These are phyloP conservation scores for Tamias sibiricus DNA, from an alignment of 2,113 vertebrate genomes.

Conservation along the genomic window DNA sequence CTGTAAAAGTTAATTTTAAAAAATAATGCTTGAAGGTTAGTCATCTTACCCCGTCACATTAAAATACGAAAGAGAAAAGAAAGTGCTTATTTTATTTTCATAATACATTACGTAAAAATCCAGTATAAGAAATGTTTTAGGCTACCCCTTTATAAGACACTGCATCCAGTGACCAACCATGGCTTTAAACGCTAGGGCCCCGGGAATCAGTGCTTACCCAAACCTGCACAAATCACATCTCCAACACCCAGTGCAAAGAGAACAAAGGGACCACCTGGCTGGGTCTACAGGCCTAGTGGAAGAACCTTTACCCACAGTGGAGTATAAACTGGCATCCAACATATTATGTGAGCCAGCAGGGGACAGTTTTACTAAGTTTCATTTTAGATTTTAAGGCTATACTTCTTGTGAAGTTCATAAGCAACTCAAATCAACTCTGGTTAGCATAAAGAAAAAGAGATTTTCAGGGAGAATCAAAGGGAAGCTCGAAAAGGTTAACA, in stretches of 20 bases:
- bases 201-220: not conserved
- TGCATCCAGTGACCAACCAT: not conserved
- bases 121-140: not conserved
- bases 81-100: not conserved
- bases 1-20: not conserved
- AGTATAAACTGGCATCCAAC: not conserved
- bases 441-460: not conserved
- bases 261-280: not conserved
- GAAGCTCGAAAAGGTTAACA: not conserved
- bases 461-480: not conserved
- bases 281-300: too few species aligned
- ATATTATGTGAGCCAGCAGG: not conserved
- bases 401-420: not conserved
- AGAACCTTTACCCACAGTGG: too few species aligned
- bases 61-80: constrained; percentile 11
- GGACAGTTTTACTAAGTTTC: not conserved
- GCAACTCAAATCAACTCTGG: not conserved
- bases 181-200: not conserved
- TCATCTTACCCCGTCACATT: not conserved
- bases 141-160: not conserved
- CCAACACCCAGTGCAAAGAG: not conserved
- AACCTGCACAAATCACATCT: not conserved
- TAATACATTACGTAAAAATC: not conserved
- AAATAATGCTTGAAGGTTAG: not conserved
- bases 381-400: not conserved